Percentiles rank a stretch among this genome's conserved stretches.
Conservation (phyloP, 2,888 invertebrate species). For the Drosophila paramelanica region DNA sequence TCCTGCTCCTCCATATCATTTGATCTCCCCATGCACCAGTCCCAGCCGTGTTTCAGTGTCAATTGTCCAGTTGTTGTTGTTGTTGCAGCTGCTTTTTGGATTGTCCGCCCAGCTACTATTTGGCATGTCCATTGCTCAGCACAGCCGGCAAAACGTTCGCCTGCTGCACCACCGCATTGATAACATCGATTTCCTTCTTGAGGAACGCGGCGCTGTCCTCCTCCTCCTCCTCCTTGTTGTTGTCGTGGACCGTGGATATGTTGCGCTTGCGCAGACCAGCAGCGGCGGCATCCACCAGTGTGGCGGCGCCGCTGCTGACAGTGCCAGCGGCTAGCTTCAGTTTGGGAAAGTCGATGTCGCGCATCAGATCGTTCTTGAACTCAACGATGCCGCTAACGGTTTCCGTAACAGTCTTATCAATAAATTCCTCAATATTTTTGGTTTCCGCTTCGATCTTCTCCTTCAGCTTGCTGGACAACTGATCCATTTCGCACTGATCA, state of each 20-base stretch:
- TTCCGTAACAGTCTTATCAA: constrained; percentile 85
- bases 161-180: constrained; percentile 85
- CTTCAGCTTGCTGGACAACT: constrained; percentile 84
- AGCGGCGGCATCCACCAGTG: constrained; percentile 53
- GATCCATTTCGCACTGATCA: constrained; percentile 85
- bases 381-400: constrained; percentile 85
- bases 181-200: constrained; percentile 85
- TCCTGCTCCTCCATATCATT: neutral
- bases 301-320: constrained; percentile 44
- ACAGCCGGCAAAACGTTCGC: constrained; percentile 85
- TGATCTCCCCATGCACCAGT: neutral
- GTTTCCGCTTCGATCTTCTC: constrained; percentile 85
- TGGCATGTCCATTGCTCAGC: constrained; percentile 85
- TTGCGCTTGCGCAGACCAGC: constrained; percentile 83
- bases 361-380: constrained; percentile 85
- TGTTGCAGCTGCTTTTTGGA: constrained; percentile 23
- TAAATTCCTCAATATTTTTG: constrained; percentile 85
- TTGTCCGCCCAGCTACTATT: constrained; percentile 73
- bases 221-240: constrained; percentile 34
- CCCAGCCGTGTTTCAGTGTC: constrained; percentile 12
- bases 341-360: constrained; percentile 79
- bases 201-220: constrained; percentile 76
- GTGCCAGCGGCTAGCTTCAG: constrained; percentile 56
- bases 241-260: constrained; percentile 57
- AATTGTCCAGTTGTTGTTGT: constrained; percentile 6